Evolutionary conservation across 1,140 invertebrate species (phyloP), one percentile per base, ranked within the genome.

Genomic region (Myzus persicae): DNA sequence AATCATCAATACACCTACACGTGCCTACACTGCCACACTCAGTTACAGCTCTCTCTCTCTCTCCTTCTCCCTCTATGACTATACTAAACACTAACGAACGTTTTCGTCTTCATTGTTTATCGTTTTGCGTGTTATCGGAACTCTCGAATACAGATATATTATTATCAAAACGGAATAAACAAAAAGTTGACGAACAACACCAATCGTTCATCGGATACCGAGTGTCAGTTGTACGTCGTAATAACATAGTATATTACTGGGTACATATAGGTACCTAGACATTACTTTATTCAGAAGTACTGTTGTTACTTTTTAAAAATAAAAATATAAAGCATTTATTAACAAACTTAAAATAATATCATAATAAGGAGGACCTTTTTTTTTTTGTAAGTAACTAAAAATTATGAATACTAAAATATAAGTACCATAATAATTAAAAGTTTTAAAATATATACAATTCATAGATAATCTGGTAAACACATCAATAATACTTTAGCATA

Each of bases 1-100:
- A 92, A 92, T 81, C 59, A 81, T 92, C 76, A 36, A 82, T 48
- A 82, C 90, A 48, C 54, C 42, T 91, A 90, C 44, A 46, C 20
- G 24, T 20, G n/a, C 24, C 36, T 54, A 76, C 59, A 76, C 59
- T 76, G 59, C 31, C 31, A 76, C 59, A 76, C 59, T 14, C 59
- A 76, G 14, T 8, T 76, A 14, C 31, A n/a, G 59, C 1, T 67
- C 11, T n/a, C 14, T n/a, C 31, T 54, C 8, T n/a, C 59, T 14
- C 59, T 11, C 31, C 3, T 4, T 48, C 18, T 31, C 3, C 11
- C 59, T 67, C 59, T 67, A 9, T 24, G 0, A 14, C 11, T 14
- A 67, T 6, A 51, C 22, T 51, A 4, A 76, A 18, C 31, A 76
- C 48, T 24, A 22, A 51, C 46, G 3, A 89, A 54, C 48, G 36